Evolutionary conservation across 2,888 invertebrate species (phyloP), one percentile per base, ranked within the genome.

Genomic region (Hydrotaea diabolus): DNA sequence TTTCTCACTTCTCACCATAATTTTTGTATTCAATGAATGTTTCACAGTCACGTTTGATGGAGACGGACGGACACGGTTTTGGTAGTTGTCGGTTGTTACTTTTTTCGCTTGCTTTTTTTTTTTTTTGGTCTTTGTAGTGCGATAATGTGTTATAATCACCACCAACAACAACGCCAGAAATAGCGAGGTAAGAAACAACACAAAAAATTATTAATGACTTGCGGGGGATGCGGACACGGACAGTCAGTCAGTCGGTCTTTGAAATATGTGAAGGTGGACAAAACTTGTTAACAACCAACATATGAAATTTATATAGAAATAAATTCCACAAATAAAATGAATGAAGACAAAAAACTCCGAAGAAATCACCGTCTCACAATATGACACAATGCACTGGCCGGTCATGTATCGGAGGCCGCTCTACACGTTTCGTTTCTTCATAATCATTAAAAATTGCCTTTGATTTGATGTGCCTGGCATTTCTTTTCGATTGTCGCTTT

Each of bases 1-100:
- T 11, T 55, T 26, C 23, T 11, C 23, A 3, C 15, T 46, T 46
- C 7, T 46, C 46, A 46, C 46, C 15, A 23, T 43, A 19, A 26
- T n/a, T 64, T 64, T 59, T 11, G 59, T 59, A 59, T 79, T 64
- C 66, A 59, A 62, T 62, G 53, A 26, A 72, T 71, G 46, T 57
- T 43, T 43, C 75, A 62, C 21, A 81, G 84, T 81, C 81, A 85
- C 79, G 79, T 77, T 85, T 82, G 73, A 77, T 71, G 82, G 73
- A 53, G 36, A 39, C 21, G 49, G 64, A 59, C n/a, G 36, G 43
- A 36, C 46, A n/a, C 69, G 46, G 46, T 49, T 49, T 49, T 49
- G 21, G 49, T 13, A n/a, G 49, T 2, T 49, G 49, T 15, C 49
- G 13, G 15, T 49, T 13, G 43, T 43, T 13, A 17, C 7, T 57